Conservation (phyloP, 2,888 invertebrate species). For the Gryllus longicercus region DNA sequence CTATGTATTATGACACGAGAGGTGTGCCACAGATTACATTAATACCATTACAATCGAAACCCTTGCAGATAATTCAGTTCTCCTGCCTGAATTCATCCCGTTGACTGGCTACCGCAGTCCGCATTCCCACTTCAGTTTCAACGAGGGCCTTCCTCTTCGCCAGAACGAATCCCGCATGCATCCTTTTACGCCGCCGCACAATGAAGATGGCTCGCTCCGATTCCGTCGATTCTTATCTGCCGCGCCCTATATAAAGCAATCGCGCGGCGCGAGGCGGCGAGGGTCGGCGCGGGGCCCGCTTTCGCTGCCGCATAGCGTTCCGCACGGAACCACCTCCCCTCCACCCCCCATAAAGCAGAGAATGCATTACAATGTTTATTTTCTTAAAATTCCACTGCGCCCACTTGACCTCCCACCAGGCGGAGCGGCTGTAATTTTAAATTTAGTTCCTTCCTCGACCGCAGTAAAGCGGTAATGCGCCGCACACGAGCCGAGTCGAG, state of each 20-base stretch:
- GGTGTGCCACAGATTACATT: no score
- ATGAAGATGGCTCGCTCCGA: not conserved
- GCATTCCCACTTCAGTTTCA: no score
- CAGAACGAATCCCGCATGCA: no score
- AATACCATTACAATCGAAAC: no score
- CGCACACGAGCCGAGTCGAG: not conserved
- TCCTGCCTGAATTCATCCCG: no score
- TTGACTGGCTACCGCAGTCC: no score
- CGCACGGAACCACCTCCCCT: not conserved
- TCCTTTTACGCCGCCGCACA: not conserved
- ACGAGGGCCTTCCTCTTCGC: no score
- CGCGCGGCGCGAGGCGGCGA: not conserved
- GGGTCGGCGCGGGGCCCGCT: not conserved
- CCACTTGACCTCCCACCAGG: not conserved
- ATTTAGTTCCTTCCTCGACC: not conserved
- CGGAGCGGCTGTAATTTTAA: slow-evolving; percentile 17
- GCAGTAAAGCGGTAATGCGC: slow-evolving; percentile 9
- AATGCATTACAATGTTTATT: slow-evolving; percentile 17
- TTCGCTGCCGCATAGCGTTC: not conserved
- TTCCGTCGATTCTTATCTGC: not conserved
- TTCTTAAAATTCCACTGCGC: not conserved
- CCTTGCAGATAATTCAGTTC: no score
- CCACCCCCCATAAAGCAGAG: not conserved
- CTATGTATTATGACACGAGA: not conserved
- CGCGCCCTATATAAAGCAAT: not conserved